A percentile compares a stretch with the other conserved stretches of the same genome.
Conservation (phyloP, 1,140 invertebrate genomes). For the Ceratosolen fusciceps region DNA sequence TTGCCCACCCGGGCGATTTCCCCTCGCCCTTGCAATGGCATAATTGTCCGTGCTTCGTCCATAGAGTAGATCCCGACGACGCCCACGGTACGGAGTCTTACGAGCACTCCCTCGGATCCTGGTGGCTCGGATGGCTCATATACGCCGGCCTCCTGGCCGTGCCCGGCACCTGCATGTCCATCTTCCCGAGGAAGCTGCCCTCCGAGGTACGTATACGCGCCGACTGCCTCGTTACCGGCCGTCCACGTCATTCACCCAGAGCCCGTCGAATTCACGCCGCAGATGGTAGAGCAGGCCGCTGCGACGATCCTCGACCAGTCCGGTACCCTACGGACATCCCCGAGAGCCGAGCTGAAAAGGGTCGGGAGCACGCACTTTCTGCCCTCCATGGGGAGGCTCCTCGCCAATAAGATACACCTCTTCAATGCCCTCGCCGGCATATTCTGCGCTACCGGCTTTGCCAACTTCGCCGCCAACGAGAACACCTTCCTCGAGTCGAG, state of each 20-base stretch:
- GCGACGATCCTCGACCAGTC: constrained; percentile 65
- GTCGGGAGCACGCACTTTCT: constrained; percentile 68
- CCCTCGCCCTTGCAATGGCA: too few relatives aligned
- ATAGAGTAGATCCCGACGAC: constrained; percentile 64
- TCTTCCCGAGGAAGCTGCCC: constrained; percentile 66
- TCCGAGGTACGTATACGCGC: constrained; percentile 58
- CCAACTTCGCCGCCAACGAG: constrained; percentile 74
- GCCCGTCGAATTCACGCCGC: constrained; percentile 12
- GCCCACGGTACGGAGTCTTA: constrained; percentile 57
- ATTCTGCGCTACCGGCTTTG: constrained; percentile 73
- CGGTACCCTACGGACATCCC: constrained; percentile 47
- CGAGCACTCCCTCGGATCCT: constrained; percentile 65
- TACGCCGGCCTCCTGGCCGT: constrained; percentile 59
- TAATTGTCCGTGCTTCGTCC: constrained; percentile 32
- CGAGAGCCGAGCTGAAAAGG: constrained; percentile 50
- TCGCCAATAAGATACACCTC: constrained; percentile 76
- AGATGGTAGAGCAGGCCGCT: constrained; percentile 74
- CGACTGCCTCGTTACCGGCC: too few relatives aligned
- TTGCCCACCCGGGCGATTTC: too few relatives aligned
- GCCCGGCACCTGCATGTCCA: constrained; percentile 62
- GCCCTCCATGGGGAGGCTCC: constrained; percentile 72
- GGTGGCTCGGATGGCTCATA: constrained; percentile 69
- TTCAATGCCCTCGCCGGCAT: constrained; percentile 73
- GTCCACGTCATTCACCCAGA: too few relatives aligned
- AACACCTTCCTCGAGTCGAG: constrained; percentile 75